phyloP scores from a whole-genome alignment of 2,888 invertebrate genomes.

The Oligia fasciuncula region DNA sequence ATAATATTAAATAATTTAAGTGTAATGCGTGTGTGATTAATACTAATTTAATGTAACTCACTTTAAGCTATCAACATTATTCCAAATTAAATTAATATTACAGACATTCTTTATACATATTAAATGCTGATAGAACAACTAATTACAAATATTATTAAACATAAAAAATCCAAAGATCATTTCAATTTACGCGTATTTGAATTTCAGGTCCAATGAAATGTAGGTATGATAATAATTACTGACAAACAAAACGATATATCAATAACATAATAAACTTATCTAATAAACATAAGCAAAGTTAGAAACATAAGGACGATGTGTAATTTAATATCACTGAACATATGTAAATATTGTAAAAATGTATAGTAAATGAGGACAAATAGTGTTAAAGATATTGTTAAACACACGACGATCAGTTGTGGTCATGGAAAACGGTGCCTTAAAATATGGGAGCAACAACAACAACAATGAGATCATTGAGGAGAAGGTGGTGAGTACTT shows the following conservation, averaged over 20 bases:
- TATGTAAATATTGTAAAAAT: constrained; percentile 62
- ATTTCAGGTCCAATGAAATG: constrained; percentile 56
- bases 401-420: constrained; percentile 84
- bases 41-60: background rate
- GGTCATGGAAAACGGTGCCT: constrained; percentile 91
- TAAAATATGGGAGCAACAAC: constrained; percentile 90
- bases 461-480: constrained; percentile 88
- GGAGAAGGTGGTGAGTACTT: constrained; percentile 87
- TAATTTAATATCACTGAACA: constrained; percentile 61
- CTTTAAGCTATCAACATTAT: background rate
- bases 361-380: constrained; percentile 73
- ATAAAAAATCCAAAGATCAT: background rate
- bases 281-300: constrained; percentile 45
- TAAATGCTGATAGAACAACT: background rate
- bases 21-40: constrained; percentile 23
- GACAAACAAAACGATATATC: constrained; percentile 57
- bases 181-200: background rate
- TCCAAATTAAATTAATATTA: constrained; percentile 2
- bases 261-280: constrained; percentile 43
- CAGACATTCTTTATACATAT: background rate
- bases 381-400: constrained; percentile 76
- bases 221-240: constrained; percentile 15
- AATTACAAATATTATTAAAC: constrained; percentile 3
- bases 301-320: constrained; percentile 57
- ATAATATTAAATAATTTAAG: background rate